Percentiles rank a stretch among this genome's conserved stretches.
These are phyloP conservation scores for Murina feae DNA, from an alignment of 2,113 vertebrate species.

Conservation along the genomic window DNA sequence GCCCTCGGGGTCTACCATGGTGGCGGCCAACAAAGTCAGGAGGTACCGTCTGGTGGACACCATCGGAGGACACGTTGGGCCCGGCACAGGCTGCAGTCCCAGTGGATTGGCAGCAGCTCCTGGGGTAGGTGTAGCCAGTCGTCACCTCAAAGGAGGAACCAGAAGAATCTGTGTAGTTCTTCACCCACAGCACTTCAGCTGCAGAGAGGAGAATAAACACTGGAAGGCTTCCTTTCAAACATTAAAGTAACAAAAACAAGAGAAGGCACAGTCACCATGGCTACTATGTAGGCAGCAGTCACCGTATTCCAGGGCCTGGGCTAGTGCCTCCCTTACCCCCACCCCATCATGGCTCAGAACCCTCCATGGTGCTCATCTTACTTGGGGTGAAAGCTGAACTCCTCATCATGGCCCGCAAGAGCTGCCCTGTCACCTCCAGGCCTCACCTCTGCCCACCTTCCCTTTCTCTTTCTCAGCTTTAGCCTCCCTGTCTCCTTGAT, in stretches of 20 bases:
- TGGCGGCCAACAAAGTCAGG: fast-evolving
- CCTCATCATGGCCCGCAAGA: neutral
- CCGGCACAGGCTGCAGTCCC: neutral
- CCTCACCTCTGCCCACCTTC: no score
- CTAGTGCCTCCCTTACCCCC: neutral
- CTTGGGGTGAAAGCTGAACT: neutral
- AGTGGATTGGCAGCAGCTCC: slow-evolving; percentile 18
- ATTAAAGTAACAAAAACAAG: neutral
- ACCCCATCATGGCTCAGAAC: neutral
- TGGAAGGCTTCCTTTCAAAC: neutral
- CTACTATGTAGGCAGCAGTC: neutral
- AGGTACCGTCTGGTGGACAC: slow-evolving; percentile 46
- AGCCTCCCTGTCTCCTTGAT: neutral
- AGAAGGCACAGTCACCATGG: neutral
- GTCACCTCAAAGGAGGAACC: slow-evolving; percentile 42
- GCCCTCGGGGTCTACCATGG: neutral
- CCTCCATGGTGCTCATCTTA: neutral
- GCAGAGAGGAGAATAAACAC: neutral
- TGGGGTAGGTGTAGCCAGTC: slow-evolving; percentile 26
- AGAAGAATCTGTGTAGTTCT: slow-evolving; percentile 58
- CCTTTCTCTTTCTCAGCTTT: neutral
- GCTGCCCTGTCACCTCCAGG: neutral
- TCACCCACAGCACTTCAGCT: slow-evolving; percentile 61
- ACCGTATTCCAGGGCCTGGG: neutral
- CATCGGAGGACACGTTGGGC: fast-evolving